A percentile compares a stretch with the other conserved stretches of the same genome.
Evolutionary conservation across 2,888 invertebrate species (phyloP).

Genomic region (Sisyra nigra): DNA sequence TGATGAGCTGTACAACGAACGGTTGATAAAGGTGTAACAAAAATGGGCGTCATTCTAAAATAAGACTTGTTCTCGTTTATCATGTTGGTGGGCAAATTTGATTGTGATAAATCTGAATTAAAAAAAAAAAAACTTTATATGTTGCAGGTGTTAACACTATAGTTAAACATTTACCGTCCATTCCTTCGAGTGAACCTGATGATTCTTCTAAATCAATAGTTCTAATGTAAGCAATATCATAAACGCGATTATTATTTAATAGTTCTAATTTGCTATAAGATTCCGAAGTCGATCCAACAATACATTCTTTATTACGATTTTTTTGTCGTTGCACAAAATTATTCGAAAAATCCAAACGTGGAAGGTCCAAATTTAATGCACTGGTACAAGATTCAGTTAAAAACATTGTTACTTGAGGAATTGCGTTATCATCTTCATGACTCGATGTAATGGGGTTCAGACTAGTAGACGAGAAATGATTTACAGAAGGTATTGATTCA

Average conservation of each 20-base stretch:
- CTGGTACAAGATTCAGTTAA: constrained; percentile 23
- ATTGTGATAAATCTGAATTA: neutral
- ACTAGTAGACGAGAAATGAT: no score
- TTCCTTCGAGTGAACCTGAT: constrained; percentile 5
- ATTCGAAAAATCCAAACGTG: constrained; percentile 16
- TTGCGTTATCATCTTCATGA: constrained; percentile 12
- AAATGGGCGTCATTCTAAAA: neutral
- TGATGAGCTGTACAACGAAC: neutral
- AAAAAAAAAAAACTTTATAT: no score
- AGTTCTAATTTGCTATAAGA: neutral
- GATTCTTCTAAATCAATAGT: constrained; percentile 6
- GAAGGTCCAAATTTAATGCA: constrained; percentile 19
- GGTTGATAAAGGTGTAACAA: neutral
- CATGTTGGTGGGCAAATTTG: neutral
- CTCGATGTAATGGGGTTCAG: no score
- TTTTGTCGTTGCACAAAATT: neutral
- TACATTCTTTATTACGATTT: neutral
- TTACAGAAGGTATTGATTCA: no score
- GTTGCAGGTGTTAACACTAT: neutral
- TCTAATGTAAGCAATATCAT: constrained; percentile 6
- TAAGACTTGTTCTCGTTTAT: neutral
- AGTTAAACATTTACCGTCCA: constrained; percentile 7
- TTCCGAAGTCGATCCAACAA: neutral
- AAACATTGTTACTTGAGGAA: constrained; percentile 18
- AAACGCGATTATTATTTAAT: neutral